A percentile compares a stretch with the other conserved stretches of the same genome.
These are phyloP conservation scores for Chymomyza costata DNA, from an alignment of 1,140 invertebrate species.

Conservation along the genomic window DNA sequence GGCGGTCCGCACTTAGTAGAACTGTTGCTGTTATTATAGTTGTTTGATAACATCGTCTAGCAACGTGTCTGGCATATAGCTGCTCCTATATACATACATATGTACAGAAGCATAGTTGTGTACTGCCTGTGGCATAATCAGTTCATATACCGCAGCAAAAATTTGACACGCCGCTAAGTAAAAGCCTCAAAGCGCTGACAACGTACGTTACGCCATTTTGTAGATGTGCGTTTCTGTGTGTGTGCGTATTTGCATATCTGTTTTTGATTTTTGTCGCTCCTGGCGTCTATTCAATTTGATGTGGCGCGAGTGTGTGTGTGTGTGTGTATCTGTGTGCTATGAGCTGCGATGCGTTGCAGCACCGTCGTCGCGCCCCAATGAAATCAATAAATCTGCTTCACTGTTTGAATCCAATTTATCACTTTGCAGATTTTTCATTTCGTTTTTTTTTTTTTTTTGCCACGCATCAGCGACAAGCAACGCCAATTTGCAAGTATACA, in stretches of 20 bases:
- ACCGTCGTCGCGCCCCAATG: slow-evolving; percentile 29
- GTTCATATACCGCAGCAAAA: slow-evolving; percentile 60
- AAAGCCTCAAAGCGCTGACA: slow-evolving; percentile 14
- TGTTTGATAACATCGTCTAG: slow-evolving; percentile 70
- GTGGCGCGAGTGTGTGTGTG: slow-evolving; percentile 20
- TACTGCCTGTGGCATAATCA: slow-evolving; percentile 33
- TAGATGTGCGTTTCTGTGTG: slow-evolving; percentile 14
- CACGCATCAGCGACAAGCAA: slow-evolving; percentile 8
- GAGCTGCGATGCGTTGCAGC: slow-evolving; percentile 2
- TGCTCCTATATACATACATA: slow-evolving; percentile 1
- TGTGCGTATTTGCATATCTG: slow-evolving; percentile 62
- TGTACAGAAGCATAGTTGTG: not conserved
- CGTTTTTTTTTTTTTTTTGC: slow-evolving; percentile 9
- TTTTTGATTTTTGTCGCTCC: slow-evolving; percentile 69
- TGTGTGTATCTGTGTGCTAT: slow-evolving; percentile 10
- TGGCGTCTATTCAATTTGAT: slow-evolving; percentile 68
- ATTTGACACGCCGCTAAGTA: slow-evolving; percentile 50
- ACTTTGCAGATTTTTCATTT: slow-evolving; percentile 47
- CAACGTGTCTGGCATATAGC: slow-evolving; percentile 48
- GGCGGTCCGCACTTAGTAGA: slow-evolving; percentile 45
- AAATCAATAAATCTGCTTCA: slow-evolving; percentile 73
- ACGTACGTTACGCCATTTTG: slow-evolving; percentile 35
- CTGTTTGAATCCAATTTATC: slow-evolving; percentile 72
- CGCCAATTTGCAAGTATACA: not conserved
- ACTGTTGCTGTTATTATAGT: slow-evolving; percentile 30